Evolutionary conservation across 1,140 invertebrate species (phyloP).

Genomic region (Pachypsylla venusta): DNA sequence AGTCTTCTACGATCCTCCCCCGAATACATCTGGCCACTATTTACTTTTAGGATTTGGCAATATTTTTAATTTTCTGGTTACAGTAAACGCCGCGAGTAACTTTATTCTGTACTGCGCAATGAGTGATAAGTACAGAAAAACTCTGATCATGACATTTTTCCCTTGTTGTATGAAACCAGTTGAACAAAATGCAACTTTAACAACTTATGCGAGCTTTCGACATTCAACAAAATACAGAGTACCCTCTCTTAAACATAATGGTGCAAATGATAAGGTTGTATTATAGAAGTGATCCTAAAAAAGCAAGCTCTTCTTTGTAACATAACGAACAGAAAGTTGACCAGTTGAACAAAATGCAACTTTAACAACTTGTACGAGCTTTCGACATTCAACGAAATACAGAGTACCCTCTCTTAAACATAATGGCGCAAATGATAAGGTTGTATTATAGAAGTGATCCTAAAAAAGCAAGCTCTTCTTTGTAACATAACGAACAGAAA

Average conservation of each 20-base stretch:
- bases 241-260: background rate
- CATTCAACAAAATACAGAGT: background rate
- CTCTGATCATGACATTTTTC: conserved; percentile 47
- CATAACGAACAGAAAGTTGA: too few species aligned
- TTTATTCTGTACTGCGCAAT: conserved; percentile 64
- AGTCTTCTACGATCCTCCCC: conserved; percentile 31
- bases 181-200: background rate
- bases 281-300: background rate
- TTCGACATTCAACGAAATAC: background rate
- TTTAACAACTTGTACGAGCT: background rate
- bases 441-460: background rate
- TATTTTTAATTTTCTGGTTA: conserved; percentile 53
- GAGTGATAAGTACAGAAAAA: conserved; percentile 57
- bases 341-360: background rate
- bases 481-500: too few species aligned
- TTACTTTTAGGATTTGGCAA: conserved; percentile 43
- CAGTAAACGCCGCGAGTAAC: conserved; percentile 54
- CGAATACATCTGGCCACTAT: conserved; percentile 24
- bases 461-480: too few species aligned
- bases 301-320: too few species aligned
- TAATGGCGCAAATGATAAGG: background rate
- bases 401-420: background rate
- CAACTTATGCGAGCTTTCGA: background rate
- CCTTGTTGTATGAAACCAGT: conserved; percentile 27
- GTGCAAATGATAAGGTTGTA: background rate